Evolutionary conservation across 2,888 invertebrate genomes (phyloP), one percentile per base, ranked within the genome.

Genomic region (Gibbula magus): DNA sequence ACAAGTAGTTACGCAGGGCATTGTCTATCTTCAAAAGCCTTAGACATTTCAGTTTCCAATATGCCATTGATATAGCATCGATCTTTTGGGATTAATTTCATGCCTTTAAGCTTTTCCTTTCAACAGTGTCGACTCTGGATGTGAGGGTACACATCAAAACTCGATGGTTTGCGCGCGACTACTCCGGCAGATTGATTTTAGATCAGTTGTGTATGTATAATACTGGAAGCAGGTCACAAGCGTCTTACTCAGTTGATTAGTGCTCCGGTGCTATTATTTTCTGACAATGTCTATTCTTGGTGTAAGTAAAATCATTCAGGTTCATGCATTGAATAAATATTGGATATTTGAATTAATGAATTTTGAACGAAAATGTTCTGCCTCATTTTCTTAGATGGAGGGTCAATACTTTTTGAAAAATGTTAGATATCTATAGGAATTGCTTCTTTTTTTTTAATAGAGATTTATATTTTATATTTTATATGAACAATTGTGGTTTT

Each of bases 121-220:
- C 70, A 70, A 20, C 70, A 70, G 35, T 70, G n/a, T 35, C 18
- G 32, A 10, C 20, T 13, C 35, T 29, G 35, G 25, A 35, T 70
- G 70, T 35, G 35, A 32, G 25, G 29, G 70, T 70, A 70, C 70
- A 70, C 70, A 70, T 70, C 35, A 70, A 70, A 70, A 70, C 70
- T 70, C 39, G n/a, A 29, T 29, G 70, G 20, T 70, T 35, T 20
- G 20, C 10, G n/a, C 32, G 20, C 35, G 39, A 18, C 70, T 10
- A 29, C 35, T 70, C 20, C 70, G 35, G 20, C 20, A 20, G 29
- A 70, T 70, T 39, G 70, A 70, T 70, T 39, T 39, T 32, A 20
- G 39, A 70, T 70, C 70, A 70, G 70, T 35, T 70, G 70, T 35
- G 39, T 70, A 70, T 70, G 29, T 56, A 56, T 56, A 32, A 35